phyloP scores from a whole-genome alignment of 2,113 vertebrate genomes.

The Tretioscincus oriximinensis region DNA sequence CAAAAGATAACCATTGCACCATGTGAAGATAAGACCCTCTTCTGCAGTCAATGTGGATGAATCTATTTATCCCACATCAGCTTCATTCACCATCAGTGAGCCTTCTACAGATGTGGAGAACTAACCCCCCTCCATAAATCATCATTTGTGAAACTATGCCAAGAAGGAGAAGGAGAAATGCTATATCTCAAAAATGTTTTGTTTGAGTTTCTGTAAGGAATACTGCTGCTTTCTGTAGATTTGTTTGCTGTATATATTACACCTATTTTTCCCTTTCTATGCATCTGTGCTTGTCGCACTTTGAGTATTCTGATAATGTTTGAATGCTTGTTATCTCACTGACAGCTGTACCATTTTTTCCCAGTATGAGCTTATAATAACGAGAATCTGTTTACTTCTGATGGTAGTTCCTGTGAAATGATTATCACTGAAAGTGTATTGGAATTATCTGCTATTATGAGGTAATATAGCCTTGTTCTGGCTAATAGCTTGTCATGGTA shows the following conservation, averaged over 20 bases:
- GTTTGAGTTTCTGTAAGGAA: not conserved
- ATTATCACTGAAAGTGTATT: conserved; percentile 5
- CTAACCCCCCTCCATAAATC: too few relatives aligned
- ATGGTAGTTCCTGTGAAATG: conserved; percentile 6
- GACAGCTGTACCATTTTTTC: conserved; percentile 23
- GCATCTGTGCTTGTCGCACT: not conserved
- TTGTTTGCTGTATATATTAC: not conserved
- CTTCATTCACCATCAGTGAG: too few relatives aligned
- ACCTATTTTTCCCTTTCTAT: not conserved
- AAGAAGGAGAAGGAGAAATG: not conserved
- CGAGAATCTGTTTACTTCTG: conserved; percentile 33
- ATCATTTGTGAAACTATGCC: too few relatives aligned
- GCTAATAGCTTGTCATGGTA: not conserved
- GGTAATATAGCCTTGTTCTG: not conserved
- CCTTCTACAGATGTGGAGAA: too few relatives aligned
- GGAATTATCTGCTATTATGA: not conserved
- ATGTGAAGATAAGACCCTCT: too few relatives aligned
- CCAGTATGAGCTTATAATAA: conserved; percentile 22
- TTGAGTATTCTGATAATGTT: conserved; percentile 25
- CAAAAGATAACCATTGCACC: too few relatives aligned
- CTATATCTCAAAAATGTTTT: not conserved
- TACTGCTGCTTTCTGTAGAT: not conserved
- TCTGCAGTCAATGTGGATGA: too few relatives aligned
- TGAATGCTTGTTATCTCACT: conserved; percentile 9
- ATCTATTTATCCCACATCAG: too few relatives aligned